These are phyloP conservation scores for Stichopus chloronotus DNA, from an alignment of 35 echinoderm and acorn worm species.

Conservation along the genomic window DNA sequence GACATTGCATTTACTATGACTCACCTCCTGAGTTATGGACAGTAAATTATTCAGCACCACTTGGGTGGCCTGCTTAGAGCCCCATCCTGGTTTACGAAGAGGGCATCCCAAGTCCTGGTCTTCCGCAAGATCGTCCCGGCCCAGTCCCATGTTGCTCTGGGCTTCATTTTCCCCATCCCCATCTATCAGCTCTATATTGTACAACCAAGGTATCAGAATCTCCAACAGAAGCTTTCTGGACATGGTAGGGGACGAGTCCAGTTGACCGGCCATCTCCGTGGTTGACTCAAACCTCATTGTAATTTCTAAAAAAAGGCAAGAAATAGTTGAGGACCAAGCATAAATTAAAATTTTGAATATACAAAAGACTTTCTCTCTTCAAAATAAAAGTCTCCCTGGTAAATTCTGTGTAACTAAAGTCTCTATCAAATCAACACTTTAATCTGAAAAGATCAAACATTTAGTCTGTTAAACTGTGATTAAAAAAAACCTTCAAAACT, in stretches of 20 bases:
- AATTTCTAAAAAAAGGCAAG: conserved; percentile 68
- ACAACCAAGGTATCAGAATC: conserved; percentile 84
- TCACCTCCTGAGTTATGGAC: conserved; percentile 94
- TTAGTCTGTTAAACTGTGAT: too few relatives aligned
- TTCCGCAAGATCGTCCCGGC: conserved; percentile 51
- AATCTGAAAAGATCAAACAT: too few relatives aligned
- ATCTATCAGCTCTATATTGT: conserved; percentile 87
- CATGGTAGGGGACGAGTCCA: conserved; percentile 66
- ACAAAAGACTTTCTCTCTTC: background rate
- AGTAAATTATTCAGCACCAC: conserved; percentile 95
- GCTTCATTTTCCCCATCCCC: conserved; percentile 3
- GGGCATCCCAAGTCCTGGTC: conserved; percentile 88
- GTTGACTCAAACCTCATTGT: conserved; percentile 92
- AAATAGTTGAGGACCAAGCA: background rate
- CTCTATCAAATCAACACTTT: too few relatives aligned
- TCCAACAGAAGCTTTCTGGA: conserved; percentile 81
- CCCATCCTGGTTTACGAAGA: conserved; percentile 79
- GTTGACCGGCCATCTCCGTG: background rate
- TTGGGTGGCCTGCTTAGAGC: conserved; percentile 81
- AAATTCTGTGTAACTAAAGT: too few relatives aligned
- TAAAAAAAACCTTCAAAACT: too few relatives aligned
- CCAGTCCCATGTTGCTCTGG: background rate
- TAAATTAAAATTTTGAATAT: background rate
- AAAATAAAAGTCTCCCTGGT: too few relatives aligned
- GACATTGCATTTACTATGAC: background rate